These are phyloP conservation scores for Ranitomeya variabilis DNA, from an alignment of 2,113 vertebrate genomes.

Conservation along the genomic window DNA sequence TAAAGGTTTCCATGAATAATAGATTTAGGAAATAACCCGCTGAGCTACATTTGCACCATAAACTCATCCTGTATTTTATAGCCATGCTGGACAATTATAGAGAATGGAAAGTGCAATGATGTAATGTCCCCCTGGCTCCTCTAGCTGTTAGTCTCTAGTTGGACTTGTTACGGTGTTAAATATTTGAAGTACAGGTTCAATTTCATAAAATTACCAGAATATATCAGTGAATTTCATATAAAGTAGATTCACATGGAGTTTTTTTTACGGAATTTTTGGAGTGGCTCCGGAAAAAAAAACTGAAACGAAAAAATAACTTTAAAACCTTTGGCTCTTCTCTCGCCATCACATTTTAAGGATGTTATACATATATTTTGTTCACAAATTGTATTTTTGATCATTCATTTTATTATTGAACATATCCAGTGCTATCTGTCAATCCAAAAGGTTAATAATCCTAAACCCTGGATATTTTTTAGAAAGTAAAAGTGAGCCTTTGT, in stretches of 20 bases:
- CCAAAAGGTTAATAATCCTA: no score
- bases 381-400: no score
- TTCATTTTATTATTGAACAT: no score
- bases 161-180: not conserved
- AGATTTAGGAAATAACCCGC: not conserved
- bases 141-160: not conserved
- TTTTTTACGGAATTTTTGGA: no score
- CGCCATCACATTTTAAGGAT: no score
- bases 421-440: no score
- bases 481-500: no score
- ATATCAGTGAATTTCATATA: not conserved
- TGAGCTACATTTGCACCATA: constrained; percentile 27
- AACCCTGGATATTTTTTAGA: no score
- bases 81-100: not conserved
- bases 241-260: not conserved
- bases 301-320: no score
- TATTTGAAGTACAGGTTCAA: not conserved
- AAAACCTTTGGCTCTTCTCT: no score
- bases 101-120: not conserved
- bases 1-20: not conserved
- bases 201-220: not conserved
- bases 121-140: not conserved
- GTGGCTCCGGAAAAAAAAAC: no score
- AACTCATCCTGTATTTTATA: not conserved
- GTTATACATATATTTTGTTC: no score